Evolutionary conservation across 1,140 invertebrate genomes (phyloP), one percentile per base, ranked within the genome.

Genomic region (Diploscapter pachys): DNA sequence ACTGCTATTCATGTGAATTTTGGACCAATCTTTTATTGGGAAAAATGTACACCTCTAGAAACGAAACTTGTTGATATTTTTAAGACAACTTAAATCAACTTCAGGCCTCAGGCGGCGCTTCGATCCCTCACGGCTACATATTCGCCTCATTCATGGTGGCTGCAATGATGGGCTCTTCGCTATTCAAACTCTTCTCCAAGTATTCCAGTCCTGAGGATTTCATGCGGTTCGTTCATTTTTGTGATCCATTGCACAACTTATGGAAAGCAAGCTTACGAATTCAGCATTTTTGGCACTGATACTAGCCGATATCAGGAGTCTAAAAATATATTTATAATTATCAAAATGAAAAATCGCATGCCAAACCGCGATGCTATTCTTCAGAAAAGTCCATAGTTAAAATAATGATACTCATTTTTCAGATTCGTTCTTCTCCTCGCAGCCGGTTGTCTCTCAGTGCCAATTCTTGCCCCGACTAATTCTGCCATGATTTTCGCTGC

Each of bases 401-500:
- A 9, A 13, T 57, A 9, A n/a, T 69, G 11, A 52, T 63, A 52
- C 9, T 63, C 9, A 11, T 50, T 48, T 63, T 65, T 48, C 63
- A 68, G 66, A 68, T 49, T 9, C 66, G 66, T 68, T 54, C 52
- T 68, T 9, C 52, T 68, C 5, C 13, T 68, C 8, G 5, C 66
- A 53, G 13, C 66, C 11, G 5, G 13, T 1, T 68, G 66, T 50
- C 31, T 68, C 48, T 6, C 52, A 9, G 8, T 54, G 5, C 66
- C 66, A 5, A 13, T 51, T 54, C 8, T 53, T 54, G 9, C 56
- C 49, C 66, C 66, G 5, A 31, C 13, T 54, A 56, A 53, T 50
- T n/a, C 51, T 54, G 51, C 87, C 6, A 56, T 89, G 1, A 88
- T 90, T 52, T 90, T 89, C 78, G 55, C 86, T 13, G 87, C 89